phyloP scores from a whole-genome alignment of 1,140 invertebrate genomes.

The Bombyx mori region ASM3026992v2 NC_085111.1:7882001-7882500 shows the following conservation, averaged over 20 bases:
- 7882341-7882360: conserved; percentile 95
- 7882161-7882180: no score
- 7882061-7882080: conserved; percentile 93
- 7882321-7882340: conserved; percentile 92
- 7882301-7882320: conserved; percentile 99
- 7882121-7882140: conserved; percentile 81
- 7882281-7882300: conserved; percentile 80
- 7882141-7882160: neutral
- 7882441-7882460: conserved; percentile 61
- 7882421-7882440: conserved; percentile 72
- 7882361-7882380: conserved; percentile 96
- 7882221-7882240: no score
- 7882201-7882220: neutral
- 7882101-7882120: conserved; percentile 80
- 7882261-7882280: no score
- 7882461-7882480: no score
- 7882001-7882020: conserved; percentile 94
- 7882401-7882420: conserved; percentile 83
- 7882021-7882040: conserved; percentile 98
- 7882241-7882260: no score
- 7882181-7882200: no score
- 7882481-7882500: no score
- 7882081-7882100: conserved; percentile 98
- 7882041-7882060: conserved; percentile 97
- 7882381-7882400: conserved; percentile 87